Conservation (phyloP, 2,113 vertebrate species). For the Cyanocitta stelleri region DNA sequence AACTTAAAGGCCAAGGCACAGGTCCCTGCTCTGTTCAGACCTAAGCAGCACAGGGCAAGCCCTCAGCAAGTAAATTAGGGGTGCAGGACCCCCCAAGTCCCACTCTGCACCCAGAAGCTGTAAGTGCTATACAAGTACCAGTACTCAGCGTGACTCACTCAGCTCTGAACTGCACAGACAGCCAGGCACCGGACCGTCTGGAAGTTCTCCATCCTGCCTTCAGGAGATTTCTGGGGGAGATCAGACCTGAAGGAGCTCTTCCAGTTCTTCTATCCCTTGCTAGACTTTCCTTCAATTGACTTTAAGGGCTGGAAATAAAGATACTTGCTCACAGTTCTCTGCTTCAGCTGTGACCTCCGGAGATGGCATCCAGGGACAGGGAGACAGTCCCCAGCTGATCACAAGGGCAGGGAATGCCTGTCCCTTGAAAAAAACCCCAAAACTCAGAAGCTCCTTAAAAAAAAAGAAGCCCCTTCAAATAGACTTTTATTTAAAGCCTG, state of each 20-base stretch:
- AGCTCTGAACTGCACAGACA: background rate
- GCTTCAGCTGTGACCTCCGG: background rate
- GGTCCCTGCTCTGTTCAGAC: background rate
- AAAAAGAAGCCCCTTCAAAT: slow-evolving; percentile 66
- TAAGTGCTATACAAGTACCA: background rate
- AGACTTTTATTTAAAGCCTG: slow-evolving; percentile 58
- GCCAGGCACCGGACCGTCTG: background rate
- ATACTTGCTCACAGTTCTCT: background rate
- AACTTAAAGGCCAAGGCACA: background rate
- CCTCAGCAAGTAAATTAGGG: background rate
- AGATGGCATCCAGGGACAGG: background rate
- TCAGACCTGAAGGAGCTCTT: background rate
- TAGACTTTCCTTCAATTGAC: background rate
- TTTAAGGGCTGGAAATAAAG: background rate
- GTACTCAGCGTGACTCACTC: background rate
- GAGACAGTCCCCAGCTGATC: background rate
- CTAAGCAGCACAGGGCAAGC: background rate
- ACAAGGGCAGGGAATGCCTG: background rate
- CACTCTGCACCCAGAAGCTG: background rate
- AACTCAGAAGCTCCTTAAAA: slow-evolving; percentile 64
- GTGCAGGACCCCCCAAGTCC: background rate
- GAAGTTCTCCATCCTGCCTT: background rate
- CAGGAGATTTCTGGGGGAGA: background rate
- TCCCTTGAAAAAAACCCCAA: background rate
- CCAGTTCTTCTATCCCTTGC: background rate